Conservation (phyloP, 2,888 invertebrate species). For the Linnaemya tessellans region DNA sequence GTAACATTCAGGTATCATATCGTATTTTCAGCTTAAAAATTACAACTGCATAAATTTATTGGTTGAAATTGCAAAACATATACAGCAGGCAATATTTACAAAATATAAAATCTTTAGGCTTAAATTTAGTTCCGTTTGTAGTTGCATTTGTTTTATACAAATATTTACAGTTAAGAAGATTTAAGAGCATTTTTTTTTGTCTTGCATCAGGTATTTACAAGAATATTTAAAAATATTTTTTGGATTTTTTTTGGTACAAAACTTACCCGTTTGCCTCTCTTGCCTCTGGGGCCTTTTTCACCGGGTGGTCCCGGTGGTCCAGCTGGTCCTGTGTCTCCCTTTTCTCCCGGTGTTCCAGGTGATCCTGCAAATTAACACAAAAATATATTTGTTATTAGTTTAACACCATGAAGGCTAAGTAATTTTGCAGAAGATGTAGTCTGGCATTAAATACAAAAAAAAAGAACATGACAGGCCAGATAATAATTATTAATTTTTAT, state of each 20-base stretch:
- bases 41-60: conserved; percentile 24
- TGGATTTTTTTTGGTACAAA: not conserved
- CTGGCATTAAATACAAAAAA: no score
- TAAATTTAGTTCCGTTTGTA: not conserved
- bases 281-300: conserved; percentile 95
- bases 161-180: conserved; percentile 57
- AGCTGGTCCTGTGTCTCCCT: conserved; percentile 86
- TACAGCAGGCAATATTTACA: conserved; percentile 62
- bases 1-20: conserved; percentile 20
- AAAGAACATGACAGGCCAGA: no score
- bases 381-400: no score
- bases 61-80: conserved; percentile 18
- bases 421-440: no score
- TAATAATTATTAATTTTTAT: no score
- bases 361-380: conserved; percentile 76
- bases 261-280: conserved; percentile 96
- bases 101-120: not conserved
- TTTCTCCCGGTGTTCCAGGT: conserved; percentile 81
- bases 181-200: conserved; percentile 45
- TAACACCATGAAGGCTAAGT: no score
- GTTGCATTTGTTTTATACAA: conserved; percentile 24
- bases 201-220: conserved; percentile 52
- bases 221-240: not conserved
- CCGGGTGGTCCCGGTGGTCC: conserved; percentile 91
- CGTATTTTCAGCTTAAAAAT: conserved; percentile 8